Evolutionary conservation across 2,797 vertebrate species (phyloP).

Genomic region (Distichodus sexfasciatus): DNA sequence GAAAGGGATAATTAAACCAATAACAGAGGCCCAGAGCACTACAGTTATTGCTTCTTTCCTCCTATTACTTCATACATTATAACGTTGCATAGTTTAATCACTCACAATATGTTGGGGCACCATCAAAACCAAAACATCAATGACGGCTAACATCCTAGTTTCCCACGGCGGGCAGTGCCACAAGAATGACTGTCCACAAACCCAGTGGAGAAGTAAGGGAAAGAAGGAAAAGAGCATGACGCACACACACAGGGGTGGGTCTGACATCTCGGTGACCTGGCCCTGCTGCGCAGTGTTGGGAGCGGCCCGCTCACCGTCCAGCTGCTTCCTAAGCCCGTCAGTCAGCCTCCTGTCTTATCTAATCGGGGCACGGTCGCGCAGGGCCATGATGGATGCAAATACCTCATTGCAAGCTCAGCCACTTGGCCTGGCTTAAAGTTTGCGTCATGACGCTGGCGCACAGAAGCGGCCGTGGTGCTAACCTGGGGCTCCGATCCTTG

Average conservation of each 20-base stretch:
- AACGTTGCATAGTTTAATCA: background rate
- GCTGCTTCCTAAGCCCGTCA: conserved; percentile 52
- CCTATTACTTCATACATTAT: background rate
- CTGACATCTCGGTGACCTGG: conserved; percentile 50
- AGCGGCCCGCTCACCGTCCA: conserved; percentile 34
- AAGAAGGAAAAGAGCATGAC: conserved; percentile 23
- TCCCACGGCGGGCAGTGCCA: background rate
- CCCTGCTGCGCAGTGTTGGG: conserved; percentile 58
- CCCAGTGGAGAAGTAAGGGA: conserved; percentile 26
- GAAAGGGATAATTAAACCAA: background rate
- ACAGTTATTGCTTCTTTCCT: background rate
- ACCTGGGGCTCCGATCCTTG: background rate
- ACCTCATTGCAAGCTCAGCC: conserved; percentile 30
- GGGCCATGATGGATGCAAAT: conserved; percentile 28
- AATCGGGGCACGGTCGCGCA: conserved; percentile 38
- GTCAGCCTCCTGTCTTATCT: conserved; percentile 60
- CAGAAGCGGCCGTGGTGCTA: conserved; percentile 13
- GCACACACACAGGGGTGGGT: conserved; percentile 35
- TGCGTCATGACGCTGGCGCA: conserved; percentile 19
- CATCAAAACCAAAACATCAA: background rate
- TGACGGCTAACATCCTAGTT: background rate
- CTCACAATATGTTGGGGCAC: background rate
- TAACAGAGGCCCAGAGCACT: background rate
- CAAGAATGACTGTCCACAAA: conserved; percentile 20
- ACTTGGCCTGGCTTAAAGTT: conserved; percentile 29